Conservation (phyloP, 2,797 vertebrate genomes). For the Uromys caudimaculatus region DNA sequence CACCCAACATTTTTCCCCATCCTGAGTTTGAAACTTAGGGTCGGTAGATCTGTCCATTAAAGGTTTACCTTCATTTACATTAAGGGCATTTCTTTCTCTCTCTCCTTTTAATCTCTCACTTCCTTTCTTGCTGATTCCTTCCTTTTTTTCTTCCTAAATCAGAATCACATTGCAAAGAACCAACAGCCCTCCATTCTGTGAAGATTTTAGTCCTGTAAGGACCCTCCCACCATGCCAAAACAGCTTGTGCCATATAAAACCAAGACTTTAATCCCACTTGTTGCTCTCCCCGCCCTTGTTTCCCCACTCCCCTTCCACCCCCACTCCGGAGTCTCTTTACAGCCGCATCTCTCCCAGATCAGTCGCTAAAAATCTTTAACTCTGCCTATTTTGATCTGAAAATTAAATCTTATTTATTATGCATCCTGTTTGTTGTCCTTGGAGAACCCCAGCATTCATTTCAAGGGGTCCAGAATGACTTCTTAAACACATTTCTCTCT, state of each 20-base stretch:
- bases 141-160: conserved; percentile 81
- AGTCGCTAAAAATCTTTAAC: conserved; percentile 91
- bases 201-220: conserved; percentile 89
- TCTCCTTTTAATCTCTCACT: conserved; percentile 68
- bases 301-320: background rate
- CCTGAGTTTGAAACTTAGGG: conserved; percentile 91
- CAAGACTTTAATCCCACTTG: conserved; percentile 92
- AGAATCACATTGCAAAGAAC: conserved; percentile 87
- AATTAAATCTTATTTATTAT: conserved; percentile 95
- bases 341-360: conserved; percentile 89
- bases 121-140: conserved; percentile 66
- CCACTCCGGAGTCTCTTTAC: conserved; percentile 80
- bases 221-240: conserved; percentile 89
- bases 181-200: conserved; percentile 87
- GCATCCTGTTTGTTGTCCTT: conserved; percentile 96
- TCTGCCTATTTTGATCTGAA: conserved; percentile 92
- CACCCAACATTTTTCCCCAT: conserved; percentile 89
- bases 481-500: conserved; percentile 99
- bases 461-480: conserved; percentile 98
- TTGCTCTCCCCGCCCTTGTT: conserved; percentile 87
- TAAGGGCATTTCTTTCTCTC: conserved; percentile 68
- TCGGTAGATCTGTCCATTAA: conserved; percentile 91
- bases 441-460: conserved; percentile 95
- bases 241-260: conserved; percentile 88
- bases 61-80: conserved; percentile 90